Conservation (phyloP, 2,888 invertebrate species). For the Tetranychus truncatus region DNA sequence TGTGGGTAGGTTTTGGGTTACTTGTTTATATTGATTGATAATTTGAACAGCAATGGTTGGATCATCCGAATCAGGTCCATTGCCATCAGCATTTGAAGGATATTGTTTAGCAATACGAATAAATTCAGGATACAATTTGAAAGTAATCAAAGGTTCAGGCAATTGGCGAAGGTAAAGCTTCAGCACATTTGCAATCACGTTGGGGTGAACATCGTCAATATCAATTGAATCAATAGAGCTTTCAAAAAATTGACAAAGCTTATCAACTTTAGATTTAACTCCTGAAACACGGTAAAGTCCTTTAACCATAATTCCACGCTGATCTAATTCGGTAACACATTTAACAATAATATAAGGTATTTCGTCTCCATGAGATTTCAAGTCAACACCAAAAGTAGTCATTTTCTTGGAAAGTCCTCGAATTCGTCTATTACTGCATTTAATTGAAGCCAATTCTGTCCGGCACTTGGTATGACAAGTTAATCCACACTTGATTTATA, state of each 20-base stretch:
- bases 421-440: conserved; percentile 31
- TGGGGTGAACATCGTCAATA: conserved; percentile 39
- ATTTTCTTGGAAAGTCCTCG: conserved; percentile 28
- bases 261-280: conserved; percentile 44
- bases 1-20: conserved; percentile 36
- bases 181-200: conserved; percentile 42
- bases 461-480: background rate
- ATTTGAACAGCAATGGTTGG: background rate
- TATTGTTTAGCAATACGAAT: conserved; percentile 33
- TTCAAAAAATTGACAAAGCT: conserved; percentile 42
- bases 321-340: conserved; percentile 37
- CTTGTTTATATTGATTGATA: conserved; percentile 9
- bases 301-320: conserved; percentile 35
- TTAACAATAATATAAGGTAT: conserved; percentile 26
- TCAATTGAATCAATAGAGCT: conserved; percentile 36
- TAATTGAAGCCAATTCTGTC: conserved; percentile 12
- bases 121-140: conserved; percentile 39
- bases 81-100: conserved; percentile 25
- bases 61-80: conserved; percentile 3
- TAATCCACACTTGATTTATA: background rate
- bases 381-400: conserved; percentile 42
- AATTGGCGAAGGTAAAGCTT: conserved; percentile 43
- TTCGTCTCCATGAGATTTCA: conserved; percentile 36
- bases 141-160: conserved; percentile 42
- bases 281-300: conserved; percentile 44